These are phyloP conservation scores for Amaurobius ferox DNA, from an alignment of 2,888 invertebrate species.

Conservation along the genomic window DNA sequence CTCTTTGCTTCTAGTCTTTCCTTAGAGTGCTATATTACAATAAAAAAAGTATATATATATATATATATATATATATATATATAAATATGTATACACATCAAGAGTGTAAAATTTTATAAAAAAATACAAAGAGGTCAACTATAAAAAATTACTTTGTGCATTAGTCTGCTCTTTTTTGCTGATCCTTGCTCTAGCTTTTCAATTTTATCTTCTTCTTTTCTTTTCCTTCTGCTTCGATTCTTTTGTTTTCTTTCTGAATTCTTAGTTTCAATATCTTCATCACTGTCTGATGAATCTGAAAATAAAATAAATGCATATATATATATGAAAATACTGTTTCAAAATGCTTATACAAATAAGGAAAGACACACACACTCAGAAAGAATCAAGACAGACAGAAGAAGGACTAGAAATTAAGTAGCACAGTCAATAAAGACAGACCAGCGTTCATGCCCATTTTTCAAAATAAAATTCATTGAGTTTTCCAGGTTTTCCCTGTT, in stretches of 20 bases:
- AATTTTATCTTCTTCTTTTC: conserved; percentile 73
- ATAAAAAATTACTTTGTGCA: conserved; percentile 26
- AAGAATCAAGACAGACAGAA: too few relatives aligned
- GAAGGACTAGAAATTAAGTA: too few relatives aligned
- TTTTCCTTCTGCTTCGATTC: conserved; percentile 74
- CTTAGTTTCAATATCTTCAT: conserved; percentile 34
- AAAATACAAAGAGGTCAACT: background rate
- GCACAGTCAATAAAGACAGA: too few relatives aligned
- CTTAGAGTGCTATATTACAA: conserved; percentile 39
- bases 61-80: background rate
- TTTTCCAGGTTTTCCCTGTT: too few relatives aligned
- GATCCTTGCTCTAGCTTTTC: conserved; percentile 2
- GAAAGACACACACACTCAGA: too few relatives aligned
- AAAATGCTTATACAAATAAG: too few relatives aligned
- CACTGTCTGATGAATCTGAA: conserved; percentile 54
- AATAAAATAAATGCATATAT: too few relatives aligned
- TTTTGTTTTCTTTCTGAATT: conserved; percentile 71
- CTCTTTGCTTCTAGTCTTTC: conserved; percentile 53
- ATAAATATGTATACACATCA: background rate
- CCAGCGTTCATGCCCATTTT: too few relatives aligned
- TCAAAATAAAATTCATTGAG: too few relatives aligned
- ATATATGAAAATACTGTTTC: too few relatives aligned
- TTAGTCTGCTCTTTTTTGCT: conserved; percentile 24
- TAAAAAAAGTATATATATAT: background rate
- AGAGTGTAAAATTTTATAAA: background rate